These are phyloP conservation scores for Hemibagrus guttatus DNA, from an alignment of 2,797 vertebrate genomes.

Conservation along the genomic window DNA sequence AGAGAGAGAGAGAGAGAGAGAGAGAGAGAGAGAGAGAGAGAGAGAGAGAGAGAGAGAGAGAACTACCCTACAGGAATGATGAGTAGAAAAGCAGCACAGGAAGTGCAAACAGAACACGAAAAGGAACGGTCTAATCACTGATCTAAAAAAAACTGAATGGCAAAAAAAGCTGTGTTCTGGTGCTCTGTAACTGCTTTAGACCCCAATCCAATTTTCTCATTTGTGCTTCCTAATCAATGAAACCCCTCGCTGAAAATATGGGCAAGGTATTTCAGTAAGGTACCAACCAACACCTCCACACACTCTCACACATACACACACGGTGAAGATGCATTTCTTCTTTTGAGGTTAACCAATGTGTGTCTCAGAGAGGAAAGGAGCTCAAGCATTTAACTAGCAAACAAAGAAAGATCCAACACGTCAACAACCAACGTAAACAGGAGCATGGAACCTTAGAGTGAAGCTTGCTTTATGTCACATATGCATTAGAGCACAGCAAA, in stretches of 20 bases:
- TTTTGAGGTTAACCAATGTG: not conserved
- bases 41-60: not conserved
- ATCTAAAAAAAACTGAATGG: conserved; percentile 18
- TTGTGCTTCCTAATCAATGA: conserved; percentile 39
- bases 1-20: not conserved
- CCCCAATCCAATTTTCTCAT: conserved; percentile 29
- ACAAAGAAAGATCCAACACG: not conserved
- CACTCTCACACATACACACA: not conserved
- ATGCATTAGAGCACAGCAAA: too few relatives aligned
- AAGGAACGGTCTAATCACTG: conserved; percentile 13
- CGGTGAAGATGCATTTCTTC: not conserved
- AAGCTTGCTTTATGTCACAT: too few relatives aligned
- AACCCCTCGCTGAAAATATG: not conserved
- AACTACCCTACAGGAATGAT: conserved; percentile 36
- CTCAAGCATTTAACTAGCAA: not conserved
- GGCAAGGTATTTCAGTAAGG: not conserved
- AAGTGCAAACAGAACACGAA: conserved; percentile 33
- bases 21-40: not conserved
- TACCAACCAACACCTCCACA: not conserved
- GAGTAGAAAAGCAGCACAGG: conserved; percentile 48
- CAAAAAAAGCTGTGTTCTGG: conserved; percentile 2
- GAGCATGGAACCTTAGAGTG: not conserved
- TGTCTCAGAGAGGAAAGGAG: not conserved
- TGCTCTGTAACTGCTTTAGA: conserved; percentile 30
- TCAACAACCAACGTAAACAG: not conserved